Evolutionary conservation across 1,140 invertebrate species (phyloP).

Genomic region (Colletes gigas): DNA sequence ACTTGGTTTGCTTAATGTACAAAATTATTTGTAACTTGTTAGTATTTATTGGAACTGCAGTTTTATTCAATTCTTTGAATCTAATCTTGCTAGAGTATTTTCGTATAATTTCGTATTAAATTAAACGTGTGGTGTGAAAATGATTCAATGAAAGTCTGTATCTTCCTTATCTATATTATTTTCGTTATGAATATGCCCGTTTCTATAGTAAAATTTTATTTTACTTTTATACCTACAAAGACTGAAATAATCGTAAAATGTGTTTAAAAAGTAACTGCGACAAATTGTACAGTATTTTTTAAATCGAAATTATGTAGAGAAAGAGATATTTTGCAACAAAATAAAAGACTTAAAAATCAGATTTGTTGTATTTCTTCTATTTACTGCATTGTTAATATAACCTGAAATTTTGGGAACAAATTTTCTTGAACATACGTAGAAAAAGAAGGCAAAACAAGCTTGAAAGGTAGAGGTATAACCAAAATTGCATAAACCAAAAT

Average conservation of each 20-base stretch:
- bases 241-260: not conserved
- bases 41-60: too few relatives aligned
- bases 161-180: not conserved
- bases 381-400: slow-evolving; percentile 14
- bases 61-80: too few relatives aligned
- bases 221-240: not conserved
- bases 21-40: too few relatives aligned
- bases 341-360: slow-evolving; percentile 21
- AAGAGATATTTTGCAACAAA: slow-evolving; percentile 9
- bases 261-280: not conserved
- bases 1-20: not conserved
- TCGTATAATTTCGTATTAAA: slow-evolving; percentile 15
- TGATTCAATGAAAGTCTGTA: not conserved
- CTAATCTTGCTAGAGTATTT: too few relatives aligned
- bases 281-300: not conserved
- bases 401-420: slow-evolving; percentile 24
- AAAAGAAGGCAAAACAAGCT: slow-evolving; percentile 19
- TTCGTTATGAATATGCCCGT: not conserved
- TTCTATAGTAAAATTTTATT: too few relatives aligned
- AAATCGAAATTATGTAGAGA: not conserved
- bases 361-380: slow-evolving; percentile 10
- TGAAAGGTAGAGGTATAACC: not conserved
- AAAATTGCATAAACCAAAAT: slow-evolving; percentile 7
- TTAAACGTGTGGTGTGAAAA: not conserved
- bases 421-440: slow-evolving; percentile 17